Conservation (phyloP, 2,888 invertebrate genomes). For the Magallana nippona region DNA sequence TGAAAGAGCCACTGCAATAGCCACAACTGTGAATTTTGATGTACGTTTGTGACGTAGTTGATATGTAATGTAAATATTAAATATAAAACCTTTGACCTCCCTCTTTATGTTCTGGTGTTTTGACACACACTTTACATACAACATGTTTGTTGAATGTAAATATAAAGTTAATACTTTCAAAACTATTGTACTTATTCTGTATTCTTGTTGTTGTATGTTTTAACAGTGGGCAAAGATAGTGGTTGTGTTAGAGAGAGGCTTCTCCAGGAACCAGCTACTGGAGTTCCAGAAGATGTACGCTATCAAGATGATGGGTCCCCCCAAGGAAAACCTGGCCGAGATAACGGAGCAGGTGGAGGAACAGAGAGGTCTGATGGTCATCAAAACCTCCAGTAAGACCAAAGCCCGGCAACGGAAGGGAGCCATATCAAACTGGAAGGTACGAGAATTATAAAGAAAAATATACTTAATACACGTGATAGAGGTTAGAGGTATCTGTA, state of each 20-base stretch:
- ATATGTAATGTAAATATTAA: no score
- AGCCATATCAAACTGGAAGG: slow-evolving; percentile 98
- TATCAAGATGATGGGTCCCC: slow-evolving; percentile 85
- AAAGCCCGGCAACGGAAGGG: slow-evolving; percentile 97
- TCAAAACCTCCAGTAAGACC: slow-evolving; percentile 97
- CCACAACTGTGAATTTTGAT: no score
- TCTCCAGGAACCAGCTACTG: slow-evolving; percentile 93
- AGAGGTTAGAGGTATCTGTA: no score
- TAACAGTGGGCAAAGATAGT: slow-evolving; percentile 98
- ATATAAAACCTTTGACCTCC: no score
- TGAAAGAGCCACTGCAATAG: no score
- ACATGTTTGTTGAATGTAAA: no score
- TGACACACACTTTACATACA: no score
- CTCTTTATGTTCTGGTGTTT: no score
- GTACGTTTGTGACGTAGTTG: no score
- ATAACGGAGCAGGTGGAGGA: slow-evolving; percentile 81
- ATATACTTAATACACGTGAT: no score
- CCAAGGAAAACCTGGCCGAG: slow-evolving; percentile 82
- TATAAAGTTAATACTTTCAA: no score
- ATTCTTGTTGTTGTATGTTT: slow-evolving; percentile 37
- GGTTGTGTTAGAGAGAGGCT: slow-evolving; percentile 95
- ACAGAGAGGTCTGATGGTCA: slow-evolving; percentile 95
- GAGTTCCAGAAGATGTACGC: slow-evolving; percentile 96
- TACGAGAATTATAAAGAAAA: slow-evolving; percentile 74
- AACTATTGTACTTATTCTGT: no score